Evolutionary conservation across 1,140 invertebrate species (phyloP).

Genomic region (Brachionus paranguensis): DNA sequence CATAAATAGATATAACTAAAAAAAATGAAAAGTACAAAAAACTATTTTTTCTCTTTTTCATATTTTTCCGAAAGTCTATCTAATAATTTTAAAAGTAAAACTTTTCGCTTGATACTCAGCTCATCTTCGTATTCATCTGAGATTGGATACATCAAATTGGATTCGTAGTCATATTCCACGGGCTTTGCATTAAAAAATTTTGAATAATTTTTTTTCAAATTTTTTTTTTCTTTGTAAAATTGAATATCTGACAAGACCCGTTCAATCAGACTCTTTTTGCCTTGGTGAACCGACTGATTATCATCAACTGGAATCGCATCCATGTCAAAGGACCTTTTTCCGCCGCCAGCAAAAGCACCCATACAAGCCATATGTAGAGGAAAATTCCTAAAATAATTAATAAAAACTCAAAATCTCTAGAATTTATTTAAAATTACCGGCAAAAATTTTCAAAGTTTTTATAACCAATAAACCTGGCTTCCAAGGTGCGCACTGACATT

Average conservation of each 20-base stretch:
- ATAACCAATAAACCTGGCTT: background rate
- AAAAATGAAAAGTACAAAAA: background rate
- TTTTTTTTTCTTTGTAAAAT: background rate
- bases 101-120: background rate
- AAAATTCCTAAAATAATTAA: background rate
- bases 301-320: background rate
- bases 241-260: background rate
- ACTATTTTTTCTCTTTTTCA: background rate
- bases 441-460: background rate
- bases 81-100: background rate
- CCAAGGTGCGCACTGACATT: background rate
- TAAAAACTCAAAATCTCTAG: background rate
- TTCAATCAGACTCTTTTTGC: background rate
- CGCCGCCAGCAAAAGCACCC: conserved; percentile 36
- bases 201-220: background rate
- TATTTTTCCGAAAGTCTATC: background rate
- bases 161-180: background rate
- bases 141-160: background rate
- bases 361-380: conserved; percentile 30
- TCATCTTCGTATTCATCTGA: background rate
- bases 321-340: conserved; percentile 19
- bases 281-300: background rate
- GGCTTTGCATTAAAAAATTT: background rate
- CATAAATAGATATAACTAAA: background rate
- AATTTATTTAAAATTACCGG: background rate